phyloP scores from a whole-genome alignment of 2,888 invertebrate species.

The Luperina testacea region DNA sequence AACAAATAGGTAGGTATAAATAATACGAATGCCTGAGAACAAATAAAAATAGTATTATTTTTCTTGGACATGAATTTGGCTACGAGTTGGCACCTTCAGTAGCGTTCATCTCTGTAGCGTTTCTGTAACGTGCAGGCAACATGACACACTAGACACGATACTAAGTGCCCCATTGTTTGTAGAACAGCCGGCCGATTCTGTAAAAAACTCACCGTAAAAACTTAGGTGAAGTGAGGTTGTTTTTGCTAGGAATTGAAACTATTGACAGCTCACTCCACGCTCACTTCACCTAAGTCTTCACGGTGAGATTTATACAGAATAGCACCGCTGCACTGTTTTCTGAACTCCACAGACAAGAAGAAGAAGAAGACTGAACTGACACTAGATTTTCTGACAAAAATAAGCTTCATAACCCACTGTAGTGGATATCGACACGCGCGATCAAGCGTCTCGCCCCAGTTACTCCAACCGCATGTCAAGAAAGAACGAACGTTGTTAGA shows the following conservation, averaged over 20 bases:
- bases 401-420: constrained; percentile 25
- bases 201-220: too few species aligned
- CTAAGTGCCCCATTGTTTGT: too few species aligned
- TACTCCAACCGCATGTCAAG: constrained; percentile 34
- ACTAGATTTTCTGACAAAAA: constrained; percentile 5
- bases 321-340: too few species aligned
- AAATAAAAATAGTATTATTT: background rate
- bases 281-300: too few species aligned
- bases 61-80: background rate
- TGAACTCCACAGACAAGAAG: background rate
- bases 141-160: too few species aligned
- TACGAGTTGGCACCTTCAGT: background rate
- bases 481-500: constrained; percentile 36
- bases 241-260: too few species aligned
- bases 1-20: background rate
- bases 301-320: too few species aligned
- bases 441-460: constrained; percentile 32
- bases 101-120: too few species aligned
- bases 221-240: too few species aligned
- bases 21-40: background rate
- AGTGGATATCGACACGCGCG: constrained; percentile 26
- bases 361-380: background rate
- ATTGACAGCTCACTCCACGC: too few species aligned
- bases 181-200: too few species aligned
- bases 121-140: too few species aligned